phyloP scores from a whole-genome alignment of 2,888 invertebrate species.

The Lydus trimaculatus region DNA sequence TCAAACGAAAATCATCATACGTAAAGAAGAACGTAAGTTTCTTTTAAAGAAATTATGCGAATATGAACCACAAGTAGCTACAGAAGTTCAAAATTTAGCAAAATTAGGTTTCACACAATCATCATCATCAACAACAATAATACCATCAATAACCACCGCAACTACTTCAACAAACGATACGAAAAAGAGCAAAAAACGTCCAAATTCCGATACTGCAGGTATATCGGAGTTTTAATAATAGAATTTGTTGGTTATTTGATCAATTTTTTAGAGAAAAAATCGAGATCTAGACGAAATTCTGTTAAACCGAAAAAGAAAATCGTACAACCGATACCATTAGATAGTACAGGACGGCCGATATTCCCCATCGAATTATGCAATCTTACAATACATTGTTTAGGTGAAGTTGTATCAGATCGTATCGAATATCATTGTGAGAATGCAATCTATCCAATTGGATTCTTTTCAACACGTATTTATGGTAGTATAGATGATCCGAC shows the following conservation, averaged over 20 bases:
- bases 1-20: constrained; percentile 80
- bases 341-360: constrained; percentile 71
- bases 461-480: constrained; percentile 77
- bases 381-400: constrained; percentile 75
- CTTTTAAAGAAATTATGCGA: constrained; percentile 78
- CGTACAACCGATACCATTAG: constrained; percentile 71
- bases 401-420: constrained; percentile 75
- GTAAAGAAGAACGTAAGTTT: constrained; percentile 85
- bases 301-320: constrained; percentile 59
- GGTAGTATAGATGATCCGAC: constrained; percentile 75
- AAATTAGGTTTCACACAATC: constrained; percentile 45
- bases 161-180: constrained; percentile 33
- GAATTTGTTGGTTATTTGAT: no score
- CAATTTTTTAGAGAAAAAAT: constrained; percentile 37
- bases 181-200: constrained; percentile 48
- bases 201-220: constrained; percentile 24
- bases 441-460: constrained; percentile 79
- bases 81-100: constrained; percentile 57
- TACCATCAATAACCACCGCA: constrained; percentile 13
- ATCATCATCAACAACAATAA: constrained; percentile 9
- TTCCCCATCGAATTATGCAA: constrained; percentile 77
- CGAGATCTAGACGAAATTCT: constrained; percentile 42
- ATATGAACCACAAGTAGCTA: constrained; percentile 64
- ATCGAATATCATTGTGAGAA: constrained; percentile 74
- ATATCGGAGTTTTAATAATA: no score